These are phyloP conservation scores for Merodon equestris DNA, from an alignment of 2,888 invertebrate species.

Conservation along the genomic window DNA sequence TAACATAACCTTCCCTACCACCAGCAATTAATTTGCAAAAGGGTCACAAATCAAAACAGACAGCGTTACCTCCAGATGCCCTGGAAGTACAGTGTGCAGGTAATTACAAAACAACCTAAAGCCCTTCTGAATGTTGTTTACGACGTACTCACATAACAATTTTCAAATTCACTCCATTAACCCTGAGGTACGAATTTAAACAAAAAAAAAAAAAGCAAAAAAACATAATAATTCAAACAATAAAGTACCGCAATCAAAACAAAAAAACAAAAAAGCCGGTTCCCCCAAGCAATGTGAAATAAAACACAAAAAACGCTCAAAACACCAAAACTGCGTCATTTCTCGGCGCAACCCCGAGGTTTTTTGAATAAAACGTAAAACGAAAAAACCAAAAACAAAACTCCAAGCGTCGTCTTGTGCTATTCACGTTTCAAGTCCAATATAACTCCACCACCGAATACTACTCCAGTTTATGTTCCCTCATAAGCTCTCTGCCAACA, in stretches of 20 bases:
- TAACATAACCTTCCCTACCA: too few relatives aligned
- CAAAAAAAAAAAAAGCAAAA: too few relatives aligned
- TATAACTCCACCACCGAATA: background rate
- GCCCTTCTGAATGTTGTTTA: too few relatives aligned
- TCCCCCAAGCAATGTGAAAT: background rate
- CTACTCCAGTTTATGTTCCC: constrained; percentile 1
- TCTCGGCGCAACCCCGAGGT: background rate
- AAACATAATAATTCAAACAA: too few relatives aligned
- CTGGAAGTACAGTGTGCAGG: too few relatives aligned
- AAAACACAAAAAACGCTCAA: background rate
- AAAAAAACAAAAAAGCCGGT: background rate
- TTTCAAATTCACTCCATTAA: too few relatives aligned
- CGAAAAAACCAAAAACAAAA: background rate
- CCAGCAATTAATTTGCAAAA: too few relatives aligned
- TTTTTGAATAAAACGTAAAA: background rate
- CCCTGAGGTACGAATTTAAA: too few relatives aligned
- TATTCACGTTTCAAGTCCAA: background rate
- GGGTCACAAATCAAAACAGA: too few relatives aligned
- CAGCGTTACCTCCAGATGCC: too few relatives aligned
- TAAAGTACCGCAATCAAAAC: background rate
- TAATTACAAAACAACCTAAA: too few relatives aligned
- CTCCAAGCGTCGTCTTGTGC: background rate
- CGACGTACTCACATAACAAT: too few relatives aligned
- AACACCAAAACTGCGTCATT: constrained; percentile 2
- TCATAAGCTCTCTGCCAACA: background rate